Conservation (phyloP, 2,113 vertebrate genomes). For the Gorsachius goisagi region DNA sequence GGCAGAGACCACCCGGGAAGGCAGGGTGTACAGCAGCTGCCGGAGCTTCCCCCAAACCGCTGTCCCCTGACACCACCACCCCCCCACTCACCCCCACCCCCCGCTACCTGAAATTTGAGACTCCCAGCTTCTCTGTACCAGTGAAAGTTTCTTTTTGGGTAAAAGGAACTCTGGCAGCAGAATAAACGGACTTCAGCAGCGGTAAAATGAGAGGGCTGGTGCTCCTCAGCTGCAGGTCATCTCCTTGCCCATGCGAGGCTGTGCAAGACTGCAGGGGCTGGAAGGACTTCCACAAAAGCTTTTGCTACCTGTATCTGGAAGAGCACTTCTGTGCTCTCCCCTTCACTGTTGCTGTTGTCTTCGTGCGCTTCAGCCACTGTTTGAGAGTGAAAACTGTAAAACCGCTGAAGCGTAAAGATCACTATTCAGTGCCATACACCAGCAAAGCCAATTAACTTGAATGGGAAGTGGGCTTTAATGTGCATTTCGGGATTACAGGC, state of each 20-base stretch:
- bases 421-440: not conserved
- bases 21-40: not conserved
- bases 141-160: not conserved
- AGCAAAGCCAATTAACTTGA: not conserved
- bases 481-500: not conserved
- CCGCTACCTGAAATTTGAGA: not conserved
- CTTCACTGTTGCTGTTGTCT: fast-evolving
- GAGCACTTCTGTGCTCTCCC: not conserved
- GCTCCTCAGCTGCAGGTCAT: not conserved
- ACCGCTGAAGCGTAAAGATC: not conserved
- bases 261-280: not conserved
- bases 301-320: fast-evolving
- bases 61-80: not conserved
- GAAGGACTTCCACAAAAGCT: not conserved
- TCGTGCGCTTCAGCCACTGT: not conserved
- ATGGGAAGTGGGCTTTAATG: not conserved
- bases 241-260: not conserved
- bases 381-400: not conserved
- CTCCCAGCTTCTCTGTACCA: not conserved
- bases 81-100: too few species aligned
- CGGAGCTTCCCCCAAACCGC: fast-evolving
- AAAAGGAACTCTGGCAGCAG: not conserved
- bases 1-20: not conserved
- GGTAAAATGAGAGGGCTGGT: not conserved
- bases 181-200: not conserved